phyloP scores from a whole-genome alignment of 2,113 vertebrate genomes.

The Parotia lawesii region DNA sequence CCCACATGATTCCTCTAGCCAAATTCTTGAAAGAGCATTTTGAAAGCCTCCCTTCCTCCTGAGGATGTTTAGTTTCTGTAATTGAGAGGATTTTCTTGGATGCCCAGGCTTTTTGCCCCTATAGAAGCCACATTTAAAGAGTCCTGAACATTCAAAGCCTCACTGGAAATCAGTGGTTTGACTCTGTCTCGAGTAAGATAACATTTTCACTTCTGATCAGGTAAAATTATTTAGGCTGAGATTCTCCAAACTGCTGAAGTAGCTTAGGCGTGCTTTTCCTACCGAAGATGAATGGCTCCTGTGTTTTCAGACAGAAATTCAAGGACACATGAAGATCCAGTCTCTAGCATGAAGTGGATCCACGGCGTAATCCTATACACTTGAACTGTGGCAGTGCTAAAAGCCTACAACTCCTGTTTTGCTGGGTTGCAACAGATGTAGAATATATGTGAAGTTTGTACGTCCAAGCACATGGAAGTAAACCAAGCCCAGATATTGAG shows the following conservation, averaged over 20 bases:
- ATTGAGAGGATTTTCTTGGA: not conserved
- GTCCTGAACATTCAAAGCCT: not conserved
- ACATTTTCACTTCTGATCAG: not conserved
- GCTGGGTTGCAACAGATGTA: not conserved
- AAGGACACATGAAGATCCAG: not conserved
- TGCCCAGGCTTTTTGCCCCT: fast-evolving
- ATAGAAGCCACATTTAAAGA: not conserved
- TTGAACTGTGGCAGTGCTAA: not conserved
- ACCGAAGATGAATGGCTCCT: not conserved
- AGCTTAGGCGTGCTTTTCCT: not conserved
- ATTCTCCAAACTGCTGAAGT: not conserved
- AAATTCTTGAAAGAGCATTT: not conserved
- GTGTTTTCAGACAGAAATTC: not conserved
- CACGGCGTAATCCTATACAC: not conserved
- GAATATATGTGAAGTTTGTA: not conserved
- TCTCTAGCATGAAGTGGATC: not conserved
- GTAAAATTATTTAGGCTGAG: not conserved
- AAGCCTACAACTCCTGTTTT: not conserved
- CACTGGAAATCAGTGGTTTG: not conserved
- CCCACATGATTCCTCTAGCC: not conserved
- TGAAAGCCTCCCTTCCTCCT: not conserved
- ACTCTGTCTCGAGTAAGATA: not conserved
- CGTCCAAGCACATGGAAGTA: not conserved
- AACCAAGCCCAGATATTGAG: not conserved
- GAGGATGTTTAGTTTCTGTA: not conserved